Percentiles rank a stretch among this genome's conserved stretches.
phyloP scores from a whole-genome alignment of 2,888 invertebrate genomes.

The Limnephilus auricula region DNA sequence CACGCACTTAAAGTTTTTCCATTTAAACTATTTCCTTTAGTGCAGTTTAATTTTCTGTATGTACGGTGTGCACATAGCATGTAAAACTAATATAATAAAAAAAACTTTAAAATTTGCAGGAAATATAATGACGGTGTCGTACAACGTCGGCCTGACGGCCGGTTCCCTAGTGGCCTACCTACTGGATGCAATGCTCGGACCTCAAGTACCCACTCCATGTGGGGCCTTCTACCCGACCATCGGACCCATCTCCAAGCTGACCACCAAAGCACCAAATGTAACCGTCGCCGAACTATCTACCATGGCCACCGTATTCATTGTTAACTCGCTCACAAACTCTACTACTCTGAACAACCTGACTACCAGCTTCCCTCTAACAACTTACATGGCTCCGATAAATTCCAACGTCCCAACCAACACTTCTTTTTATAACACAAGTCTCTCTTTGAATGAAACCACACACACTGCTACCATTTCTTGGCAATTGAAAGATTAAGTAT shows the following conservation, averaged over 20 bases:
- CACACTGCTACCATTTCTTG: slow-evolving; percentile 44
- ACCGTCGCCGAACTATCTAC: slow-evolving; percentile 42
- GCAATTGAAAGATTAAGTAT: slow-evolving; percentile 26
- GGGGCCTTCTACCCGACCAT: slow-evolving; percentile 73
- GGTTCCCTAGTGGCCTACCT: slow-evolving; percentile 92
- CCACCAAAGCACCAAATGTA: slow-evolving; percentile 36
- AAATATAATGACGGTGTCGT: slow-evolving; percentile 95
- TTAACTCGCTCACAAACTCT: background rate
- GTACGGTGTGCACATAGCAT: too few relatives aligned
- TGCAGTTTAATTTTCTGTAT: too few relatives aligned
- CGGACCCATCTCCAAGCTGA: slow-evolving; percentile 67
- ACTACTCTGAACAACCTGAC: background rate
- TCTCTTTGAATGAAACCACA: slow-evolving; percentile 27
- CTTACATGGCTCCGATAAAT: background rate
- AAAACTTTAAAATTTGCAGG: slow-evolving; percentile 75
- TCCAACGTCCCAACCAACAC: background rate
- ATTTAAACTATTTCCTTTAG: too few relatives aligned
- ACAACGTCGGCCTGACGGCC: slow-evolving; percentile 90
- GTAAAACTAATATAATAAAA: background rate
- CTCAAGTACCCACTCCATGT: slow-evolving; percentile 76
- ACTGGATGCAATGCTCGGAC: slow-evolving; percentile 81
- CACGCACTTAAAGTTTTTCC: too few relatives aligned
- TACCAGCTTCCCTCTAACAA: background rate
- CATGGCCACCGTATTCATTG: slow-evolving; percentile 43
- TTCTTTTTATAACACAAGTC: background rate